These are phyloP conservation scores for Papilio polyxenes DNA, from an alignment of 1,140 invertebrate genomes.

Conservation along the genomic window DNA sequence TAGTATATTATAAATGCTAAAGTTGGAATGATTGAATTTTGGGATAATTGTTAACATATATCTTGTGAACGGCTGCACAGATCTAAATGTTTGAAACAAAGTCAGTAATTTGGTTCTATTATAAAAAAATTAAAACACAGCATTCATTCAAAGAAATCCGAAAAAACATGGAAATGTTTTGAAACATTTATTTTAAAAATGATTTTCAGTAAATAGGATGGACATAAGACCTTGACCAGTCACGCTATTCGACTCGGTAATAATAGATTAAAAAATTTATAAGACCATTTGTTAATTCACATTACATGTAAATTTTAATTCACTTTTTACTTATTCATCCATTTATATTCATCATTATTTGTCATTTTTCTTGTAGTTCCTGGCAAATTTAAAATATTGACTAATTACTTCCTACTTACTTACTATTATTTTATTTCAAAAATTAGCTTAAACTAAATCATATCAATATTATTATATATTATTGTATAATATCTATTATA, in stretches of 20 bases:
- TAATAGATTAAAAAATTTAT: conserved; percentile 3
- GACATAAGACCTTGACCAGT: not conserved
- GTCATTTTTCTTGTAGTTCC: not conserved
- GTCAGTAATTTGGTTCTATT: too few relatives aligned
- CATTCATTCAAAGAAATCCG: not conserved
- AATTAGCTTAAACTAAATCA: not conserved
- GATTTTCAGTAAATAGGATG: not conserved
- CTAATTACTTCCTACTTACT: not conserved
- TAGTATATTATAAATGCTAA: too few relatives aligned
- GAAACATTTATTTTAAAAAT: not conserved
- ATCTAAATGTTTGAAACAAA: too few relatives aligned
- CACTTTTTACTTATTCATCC: not conserved
- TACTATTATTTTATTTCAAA: not conserved
- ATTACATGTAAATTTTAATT: not conserved
- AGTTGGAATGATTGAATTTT: too few relatives aligned
- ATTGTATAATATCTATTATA: too few relatives aligned
- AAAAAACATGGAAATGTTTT: not conserved
- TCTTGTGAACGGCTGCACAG: too few relatives aligned
- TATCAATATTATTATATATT: not conserved
- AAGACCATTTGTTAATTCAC: conserved; percentile 12
- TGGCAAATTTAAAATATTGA: not conserved
- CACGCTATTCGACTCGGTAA: not conserved
- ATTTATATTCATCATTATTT: not conserved
- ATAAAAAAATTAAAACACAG: not conserved
- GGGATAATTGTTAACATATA: too few relatives aligned